Evolutionary conservation across 1,140 invertebrate species (phyloP), one percentile per base, ranked within the genome.

Genomic region (Sinella curviseta): DNA sequence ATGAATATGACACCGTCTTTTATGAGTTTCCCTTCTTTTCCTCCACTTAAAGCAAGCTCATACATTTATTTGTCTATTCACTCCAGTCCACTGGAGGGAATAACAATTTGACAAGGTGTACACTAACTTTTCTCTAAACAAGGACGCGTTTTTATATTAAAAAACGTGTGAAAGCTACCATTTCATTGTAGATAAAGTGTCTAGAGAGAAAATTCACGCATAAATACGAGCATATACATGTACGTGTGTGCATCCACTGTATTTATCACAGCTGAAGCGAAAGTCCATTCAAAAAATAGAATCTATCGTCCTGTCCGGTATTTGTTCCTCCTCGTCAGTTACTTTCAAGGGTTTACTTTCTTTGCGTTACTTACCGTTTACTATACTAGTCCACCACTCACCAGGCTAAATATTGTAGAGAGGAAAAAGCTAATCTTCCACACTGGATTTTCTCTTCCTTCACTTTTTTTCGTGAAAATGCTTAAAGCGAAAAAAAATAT

Each of bases 21-120:
- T 70, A 70, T 33, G 31, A 33, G 26, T 70, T 30, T 70, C 57
- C 24, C 24, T 26, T 26, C 26, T 65, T 65, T n/a, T 26, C 16
- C 57, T 65, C 14, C 24, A n/a, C 57, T 65, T 26, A 16, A 65
- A 65, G 14, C 8, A 65, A 17, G 57, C 57, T n/a, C 57, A 65
- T 12, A 48, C 39, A 48, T 20, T 48, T n/a, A n/a, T 48, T 48
- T 48, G 39, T 48, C 20, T 48, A 48, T 48, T 48, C 20, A 48
- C 39, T 48, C 39, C 39, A 33, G 65, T 33, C 65, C 65, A 70
- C 26, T 70, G 8, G 24, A 70, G 65, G 65, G 65, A 70, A 70
- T 70, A 70, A 70, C 2, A 70, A 70, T 70, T 70, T 70, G 65
- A 70, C 65, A 70, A 70, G 65, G 65, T 70, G 65, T 70, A 70